Evolutionary conservation across 2,797 vertebrate species (phyloP), one percentile per base, ranked within the genome.

Genomic region (Amazonetta brasiliensis): DNA sequence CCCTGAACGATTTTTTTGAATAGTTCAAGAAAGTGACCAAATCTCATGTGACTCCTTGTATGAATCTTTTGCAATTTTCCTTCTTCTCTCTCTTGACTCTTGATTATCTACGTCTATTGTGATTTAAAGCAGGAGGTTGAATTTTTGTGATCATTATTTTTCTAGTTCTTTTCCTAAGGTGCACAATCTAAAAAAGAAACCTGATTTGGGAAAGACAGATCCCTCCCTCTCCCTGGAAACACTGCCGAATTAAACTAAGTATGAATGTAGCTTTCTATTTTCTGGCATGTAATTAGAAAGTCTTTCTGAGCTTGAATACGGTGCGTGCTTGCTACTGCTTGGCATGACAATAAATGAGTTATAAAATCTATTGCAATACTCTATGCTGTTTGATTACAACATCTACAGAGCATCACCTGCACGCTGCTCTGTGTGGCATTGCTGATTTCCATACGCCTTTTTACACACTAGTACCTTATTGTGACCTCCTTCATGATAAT

Each of bases 1-100:
- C 64, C 16, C 60, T 41, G 68, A 90, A 89, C 87, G 6, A 54
- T 77, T 84, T 87, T 96, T 96, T 92, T 68, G 54, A 92, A 74
- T 72, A 87, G 28, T 78, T 96, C 5, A 23, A 85, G 62, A 60
- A 87, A 88, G 58, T 88, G 84, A 62, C 78, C 76, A 72, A 83
- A 94, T 94, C 86, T 89, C 68, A 62, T 68, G 77, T 88, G 87
- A 85, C n/a, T 85, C 44, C 30, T 72, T 72, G 16, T 64, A 41
- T 62, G 15, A 69, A 64, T 89, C 43, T 92, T 88, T 11, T 73
- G 58, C 60, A 78, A 22, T 85, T 94, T 95, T 54, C 60, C 82
- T 83, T 89, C 19, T 89, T 12, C 80, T 90, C 43, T 14, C 11
- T 77, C 28, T 88, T 77, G 48, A 20, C 71, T 94, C 63, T 68